These are phyloP conservation scores for Netelia fuscicornis DNA, from an alignment of 2,888 invertebrate species.

Conservation along the genomic window DNA sequence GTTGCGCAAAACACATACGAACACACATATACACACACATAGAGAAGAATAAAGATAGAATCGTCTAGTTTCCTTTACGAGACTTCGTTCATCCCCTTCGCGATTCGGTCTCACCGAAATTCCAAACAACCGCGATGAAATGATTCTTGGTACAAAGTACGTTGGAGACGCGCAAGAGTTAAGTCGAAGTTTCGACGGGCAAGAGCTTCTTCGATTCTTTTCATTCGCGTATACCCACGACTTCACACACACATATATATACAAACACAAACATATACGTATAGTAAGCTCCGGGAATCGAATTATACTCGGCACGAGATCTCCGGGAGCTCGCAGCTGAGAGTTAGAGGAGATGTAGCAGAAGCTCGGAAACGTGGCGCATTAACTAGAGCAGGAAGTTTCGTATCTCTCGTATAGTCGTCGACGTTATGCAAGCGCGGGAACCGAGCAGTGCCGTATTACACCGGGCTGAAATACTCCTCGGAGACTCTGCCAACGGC, in stretches of 20 bases:
- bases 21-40: not conserved
- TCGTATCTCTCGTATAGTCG: constrained; percentile 49
- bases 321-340: constrained; percentile 38
- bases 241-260: not conserved
- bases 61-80: not conserved
- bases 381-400: constrained; percentile 58
- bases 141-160: constrained; percentile 10
- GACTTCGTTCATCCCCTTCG: not conserved
- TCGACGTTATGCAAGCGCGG: constrained; percentile 2
- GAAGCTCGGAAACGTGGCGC: constrained; percentile 55
- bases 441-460: constrained; percentile 19
- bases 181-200: constrained; percentile 25
- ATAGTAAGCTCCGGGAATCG: constrained; percentile 30
- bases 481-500: constrained; percentile 34
- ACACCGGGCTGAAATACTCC: constrained; percentile 27
- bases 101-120: not conserved
- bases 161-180: constrained; percentile 6
- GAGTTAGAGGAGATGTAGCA: constrained; percentile 47
- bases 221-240: not conserved
- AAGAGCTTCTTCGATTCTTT: constrained; percentile 28
- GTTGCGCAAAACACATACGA: not conserved
- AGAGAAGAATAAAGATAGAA: not conserved
- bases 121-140: constrained; percentile 5
- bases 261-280: not conserved
- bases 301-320: constrained; percentile 41